These are phyloP conservation scores for Cybosia mesomella DNA, from an alignment of 2,888 invertebrate species.

Conservation along the genomic window DNA sequence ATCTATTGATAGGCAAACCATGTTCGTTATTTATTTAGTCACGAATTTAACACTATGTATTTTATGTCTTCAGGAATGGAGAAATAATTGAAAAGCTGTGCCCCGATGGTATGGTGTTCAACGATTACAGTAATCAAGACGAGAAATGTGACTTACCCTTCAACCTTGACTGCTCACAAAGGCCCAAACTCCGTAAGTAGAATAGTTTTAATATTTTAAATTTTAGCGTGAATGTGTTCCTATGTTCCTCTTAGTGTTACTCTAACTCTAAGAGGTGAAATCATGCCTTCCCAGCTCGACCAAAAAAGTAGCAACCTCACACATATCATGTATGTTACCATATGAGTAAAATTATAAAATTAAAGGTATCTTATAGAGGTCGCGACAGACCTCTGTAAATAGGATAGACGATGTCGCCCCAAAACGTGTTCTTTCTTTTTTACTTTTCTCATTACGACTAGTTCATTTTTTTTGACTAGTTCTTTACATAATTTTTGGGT, in stretches of 20 bases:
- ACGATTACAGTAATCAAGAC: conserved; percentile 92
- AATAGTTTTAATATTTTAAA: not conserved
- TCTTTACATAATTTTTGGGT: not conserved
- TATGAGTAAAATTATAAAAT: too few species aligned
- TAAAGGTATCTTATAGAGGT: too few species aligned
- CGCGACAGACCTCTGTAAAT: too few species aligned
- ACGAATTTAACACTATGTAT: not conserved
- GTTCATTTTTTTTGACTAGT: not conserved
- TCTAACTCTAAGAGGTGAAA: too few species aligned
- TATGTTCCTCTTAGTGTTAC: not conserved
- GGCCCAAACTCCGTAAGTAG: conserved; percentile 93
- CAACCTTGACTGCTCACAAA: conserved; percentile 93
- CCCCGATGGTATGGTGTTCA: conserved; percentile 96
- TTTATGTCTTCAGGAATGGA: conserved; percentile 87
- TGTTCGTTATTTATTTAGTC: not conserved
- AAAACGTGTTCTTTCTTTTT: not conserved
- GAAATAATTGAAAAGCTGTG: conserved; percentile 92
- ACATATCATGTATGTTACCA: too few species aligned
- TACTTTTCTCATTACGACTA: not conserved
- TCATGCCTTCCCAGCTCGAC: too few species aligned
- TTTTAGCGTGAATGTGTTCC: not conserved
- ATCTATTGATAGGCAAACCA: not conserved
- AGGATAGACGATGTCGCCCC: not conserved
- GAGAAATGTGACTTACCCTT: conserved; percentile 96
- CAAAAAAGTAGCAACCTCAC: not conserved